Conservation (phyloP, 2,797 vertebrate genomes). For the Anguilla obscura region DNA sequence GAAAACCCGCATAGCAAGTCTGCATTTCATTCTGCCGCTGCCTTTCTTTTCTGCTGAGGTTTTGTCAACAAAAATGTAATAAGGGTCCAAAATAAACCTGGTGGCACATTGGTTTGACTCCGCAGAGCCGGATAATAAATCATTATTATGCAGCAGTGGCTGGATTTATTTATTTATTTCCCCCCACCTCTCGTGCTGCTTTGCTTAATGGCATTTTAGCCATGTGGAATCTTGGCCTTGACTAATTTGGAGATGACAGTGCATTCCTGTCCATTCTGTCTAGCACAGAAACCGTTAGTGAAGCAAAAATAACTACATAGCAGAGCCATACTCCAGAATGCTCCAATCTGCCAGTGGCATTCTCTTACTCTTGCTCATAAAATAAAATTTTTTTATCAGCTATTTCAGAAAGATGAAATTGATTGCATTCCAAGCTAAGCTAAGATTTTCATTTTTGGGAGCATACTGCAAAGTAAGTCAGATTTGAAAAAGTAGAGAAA, state of each 20-base stretch:
- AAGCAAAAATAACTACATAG: background rate
- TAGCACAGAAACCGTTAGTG: background rate
- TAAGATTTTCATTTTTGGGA: background rate
- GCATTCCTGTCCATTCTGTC: background rate
- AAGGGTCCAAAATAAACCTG: slow-evolving; percentile 11
- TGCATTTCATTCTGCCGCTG: background rate
- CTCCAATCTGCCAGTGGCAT: background rate
- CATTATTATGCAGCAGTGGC: slow-evolving; percentile 20
- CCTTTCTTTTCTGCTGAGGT: slow-evolving; percentile 21
- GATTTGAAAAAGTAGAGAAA: background rate
- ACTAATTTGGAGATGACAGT: background rate
- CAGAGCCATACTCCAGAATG: background rate
- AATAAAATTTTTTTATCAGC: no score
- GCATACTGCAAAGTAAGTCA: background rate
- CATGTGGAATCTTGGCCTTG: background rate
- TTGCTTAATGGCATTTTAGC: background rate
- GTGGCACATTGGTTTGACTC: slow-evolving; percentile 19
- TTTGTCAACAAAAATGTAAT: slow-evolving; percentile 30
- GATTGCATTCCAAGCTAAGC: background rate
- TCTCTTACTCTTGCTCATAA: background rate
- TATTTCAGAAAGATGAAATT: background rate
- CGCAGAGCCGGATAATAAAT: slow-evolving; percentile 3
- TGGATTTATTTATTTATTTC: background rate
- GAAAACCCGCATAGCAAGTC: slow-evolving; percentile 27
- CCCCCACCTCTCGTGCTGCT: background rate